These are phyloP conservation scores for Pararge aegeria DNA, from an alignment of 1,140 invertebrate species.

Conservation along the genomic window DNA sequence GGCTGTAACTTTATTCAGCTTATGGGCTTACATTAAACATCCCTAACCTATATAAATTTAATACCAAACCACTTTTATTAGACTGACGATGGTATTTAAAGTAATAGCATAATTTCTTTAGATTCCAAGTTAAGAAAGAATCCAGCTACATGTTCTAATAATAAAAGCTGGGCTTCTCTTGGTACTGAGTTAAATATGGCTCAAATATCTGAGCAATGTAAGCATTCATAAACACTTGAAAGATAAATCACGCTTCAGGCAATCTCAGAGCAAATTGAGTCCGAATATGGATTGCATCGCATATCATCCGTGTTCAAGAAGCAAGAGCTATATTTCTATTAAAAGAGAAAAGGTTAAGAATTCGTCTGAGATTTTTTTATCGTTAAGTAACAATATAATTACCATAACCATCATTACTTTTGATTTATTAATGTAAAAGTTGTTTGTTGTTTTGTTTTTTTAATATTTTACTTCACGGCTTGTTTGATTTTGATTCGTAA, in stretches of 20 bases:
- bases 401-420: too few species aligned
- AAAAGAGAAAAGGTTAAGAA: too few species aligned
- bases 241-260: conserved; percentile 6
- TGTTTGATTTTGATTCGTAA: too few species aligned
- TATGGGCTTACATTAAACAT: neutral
- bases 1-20: conserved; percentile 12
- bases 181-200: neutral
- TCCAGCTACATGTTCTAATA: neutral
- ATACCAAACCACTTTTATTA: neutral
- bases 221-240: conserved; percentile 20
- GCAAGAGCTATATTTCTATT: neutral
- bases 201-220: neutral
- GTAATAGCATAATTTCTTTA: too few species aligned
- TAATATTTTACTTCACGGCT: too few species aligned
- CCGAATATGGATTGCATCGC: conserved; percentile 27
- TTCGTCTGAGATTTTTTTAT: neutral
- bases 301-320: conserved; percentile 13
- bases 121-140: too few species aligned
- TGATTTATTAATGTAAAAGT: too few species aligned
- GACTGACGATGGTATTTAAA: neutral
- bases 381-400: too few species aligned
- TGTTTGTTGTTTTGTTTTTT: too few species aligned
- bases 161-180: neutral
- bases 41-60: neutral
- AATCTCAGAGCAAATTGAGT: conserved; percentile 13